These are phyloP conservation scores for Odontamblyopus rebecca DNA, from an alignment of 2,797 vertebrate species.

Conservation along the genomic window DNA sequence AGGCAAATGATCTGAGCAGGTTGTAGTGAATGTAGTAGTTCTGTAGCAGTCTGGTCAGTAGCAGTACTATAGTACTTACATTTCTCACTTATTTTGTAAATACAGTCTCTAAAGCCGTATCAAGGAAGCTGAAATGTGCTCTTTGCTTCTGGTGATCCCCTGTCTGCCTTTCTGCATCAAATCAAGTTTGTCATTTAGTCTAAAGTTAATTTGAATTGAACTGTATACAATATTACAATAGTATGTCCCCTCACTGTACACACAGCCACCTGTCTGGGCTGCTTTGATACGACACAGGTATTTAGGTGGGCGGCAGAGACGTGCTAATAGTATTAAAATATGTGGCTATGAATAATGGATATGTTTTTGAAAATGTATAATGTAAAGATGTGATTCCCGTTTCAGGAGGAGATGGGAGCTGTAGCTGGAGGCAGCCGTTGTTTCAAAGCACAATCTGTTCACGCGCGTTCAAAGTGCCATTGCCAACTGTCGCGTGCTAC, in stretches of 20 bases:
- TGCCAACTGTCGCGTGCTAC: conserved; percentile 71
- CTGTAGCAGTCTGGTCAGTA: not conserved
- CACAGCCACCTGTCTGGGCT: conserved; percentile 28
- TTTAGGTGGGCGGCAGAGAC: conserved; percentile 80
- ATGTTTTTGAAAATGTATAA: conserved; percentile 87
- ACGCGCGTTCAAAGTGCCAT: conserved; percentile 64
- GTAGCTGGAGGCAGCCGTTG: conserved; percentile 62
- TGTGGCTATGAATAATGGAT: conserved; percentile 87
- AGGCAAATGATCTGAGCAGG: not conserved
- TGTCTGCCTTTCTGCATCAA: conserved; percentile 15
- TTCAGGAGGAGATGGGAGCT: conserved; percentile 78
- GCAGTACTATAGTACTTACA: no score
- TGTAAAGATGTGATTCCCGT: conserved; percentile 84
- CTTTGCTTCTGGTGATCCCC: conserved; percentile 19
- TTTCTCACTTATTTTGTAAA: not conserved
- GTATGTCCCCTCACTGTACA: conserved; percentile 21
- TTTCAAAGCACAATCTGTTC: conserved; percentile 78
- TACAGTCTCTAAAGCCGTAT: not conserved
- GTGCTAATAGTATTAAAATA: conserved; percentile 83
- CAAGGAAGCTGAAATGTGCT: not conserved
- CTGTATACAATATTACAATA: not conserved
- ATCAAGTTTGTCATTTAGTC: conserved; percentile 12
- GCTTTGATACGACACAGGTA: conserved; percentile 75
- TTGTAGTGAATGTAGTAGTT: not conserved
- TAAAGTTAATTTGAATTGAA: conserved; percentile 11